phyloP scores from a whole-genome alignment of 2,113 vertebrate species.

The Felis chaus region DNA sequence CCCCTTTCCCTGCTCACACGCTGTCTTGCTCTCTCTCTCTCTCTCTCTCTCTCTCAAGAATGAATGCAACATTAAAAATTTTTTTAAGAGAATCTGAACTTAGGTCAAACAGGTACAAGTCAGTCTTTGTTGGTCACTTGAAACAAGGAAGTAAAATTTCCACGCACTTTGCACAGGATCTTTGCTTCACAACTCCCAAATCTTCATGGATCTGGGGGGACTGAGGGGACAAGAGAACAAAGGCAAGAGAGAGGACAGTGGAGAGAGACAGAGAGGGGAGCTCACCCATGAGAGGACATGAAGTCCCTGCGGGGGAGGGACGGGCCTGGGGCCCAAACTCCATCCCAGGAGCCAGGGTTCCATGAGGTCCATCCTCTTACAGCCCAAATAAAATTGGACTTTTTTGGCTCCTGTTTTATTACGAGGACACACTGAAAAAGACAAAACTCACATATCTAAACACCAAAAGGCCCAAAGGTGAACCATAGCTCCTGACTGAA shows the following conservation, averaged over 20 bases:
- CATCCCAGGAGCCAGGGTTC: background rate
- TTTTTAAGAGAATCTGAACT: background rate
- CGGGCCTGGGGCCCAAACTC: accelerated
- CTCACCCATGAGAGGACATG: accelerated
- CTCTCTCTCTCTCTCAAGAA: too few species aligned
- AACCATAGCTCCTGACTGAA: background rate
- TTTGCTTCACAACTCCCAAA: background rate
- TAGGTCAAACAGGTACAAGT: background rate
- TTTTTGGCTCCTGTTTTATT: background rate
- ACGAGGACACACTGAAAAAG: background rate
- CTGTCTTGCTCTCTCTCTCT: too few species aligned
- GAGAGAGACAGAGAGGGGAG: background rate
- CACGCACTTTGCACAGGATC: background rate
- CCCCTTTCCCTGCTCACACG: too few species aligned
- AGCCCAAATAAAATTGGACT: background rate
- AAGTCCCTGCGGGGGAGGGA: background rate
- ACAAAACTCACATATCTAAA: background rate
- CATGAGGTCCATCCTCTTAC: background rate
- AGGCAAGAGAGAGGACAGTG: background rate
- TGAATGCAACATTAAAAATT: too few species aligned
- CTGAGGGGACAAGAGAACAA: background rate
- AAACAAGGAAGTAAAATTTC: background rate
- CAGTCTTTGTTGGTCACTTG: background rate
- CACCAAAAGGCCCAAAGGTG: background rate
- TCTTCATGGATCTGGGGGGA: background rate